Evolutionary conservation across 2,888 invertebrate genomes (phyloP).

Genomic region (Eilema depressum): DNA sequence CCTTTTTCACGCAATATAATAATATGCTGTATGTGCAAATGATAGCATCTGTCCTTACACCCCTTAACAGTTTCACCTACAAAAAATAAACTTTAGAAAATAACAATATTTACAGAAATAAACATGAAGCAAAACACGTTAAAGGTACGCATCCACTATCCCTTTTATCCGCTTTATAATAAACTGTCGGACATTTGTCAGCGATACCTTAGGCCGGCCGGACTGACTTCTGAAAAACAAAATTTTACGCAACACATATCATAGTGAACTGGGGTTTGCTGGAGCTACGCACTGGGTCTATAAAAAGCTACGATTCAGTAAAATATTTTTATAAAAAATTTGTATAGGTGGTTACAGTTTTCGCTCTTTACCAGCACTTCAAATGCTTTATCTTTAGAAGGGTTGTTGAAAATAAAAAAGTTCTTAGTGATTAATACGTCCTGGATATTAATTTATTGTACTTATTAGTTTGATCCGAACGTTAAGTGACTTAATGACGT

Average conservation of each 20-base stretch:
- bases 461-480: too few relatives aligned
- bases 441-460: too few relatives aligned
- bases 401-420: too few relatives aligned
- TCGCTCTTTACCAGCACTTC: background rate
- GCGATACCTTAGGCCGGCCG: slow-evolving; percentile 69
- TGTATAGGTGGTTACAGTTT: background rate
- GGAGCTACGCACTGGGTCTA: slow-evolving; percentile 63
- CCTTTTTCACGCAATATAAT: too few relatives aligned
- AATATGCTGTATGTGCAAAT: too few relatives aligned
- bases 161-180: slow-evolving; percentile 64
- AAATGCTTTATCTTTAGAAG: too few relatives aligned
- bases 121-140: slow-evolving; percentile 44
- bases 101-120: slow-evolving; percentile 31
- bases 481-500: too few relatives aligned
- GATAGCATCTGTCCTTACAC: too few relatives aligned
- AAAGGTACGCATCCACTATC: slow-evolving; percentile 56
- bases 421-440: too few relatives aligned
- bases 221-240: slow-evolving; percentile 80
- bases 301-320: slow-evolving; percentile 38
- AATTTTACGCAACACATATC: slow-evolving; percentile 86
- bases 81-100: background rate
- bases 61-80: background rate
- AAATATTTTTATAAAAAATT: background rate
- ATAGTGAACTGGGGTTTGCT: slow-evolving; percentile 71
- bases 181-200: slow-evolving; percentile 82